Evolutionary conservation across 2,797 vertebrate genomes (phyloP), one percentile per base, ranked within the genome.

Genomic region (Chiroxiphia lanceolata): DNA sequence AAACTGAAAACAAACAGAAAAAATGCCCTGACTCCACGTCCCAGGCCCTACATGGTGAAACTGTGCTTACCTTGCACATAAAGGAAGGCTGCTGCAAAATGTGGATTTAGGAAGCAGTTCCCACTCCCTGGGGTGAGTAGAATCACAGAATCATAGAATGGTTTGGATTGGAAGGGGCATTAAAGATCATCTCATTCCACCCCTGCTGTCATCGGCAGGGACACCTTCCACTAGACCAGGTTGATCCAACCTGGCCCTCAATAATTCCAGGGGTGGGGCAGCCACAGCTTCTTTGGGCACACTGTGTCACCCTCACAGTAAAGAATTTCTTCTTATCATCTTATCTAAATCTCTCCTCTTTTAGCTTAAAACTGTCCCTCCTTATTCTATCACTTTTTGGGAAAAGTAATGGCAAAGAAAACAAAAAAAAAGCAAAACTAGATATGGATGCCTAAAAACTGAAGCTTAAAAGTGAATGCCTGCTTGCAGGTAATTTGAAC

Each of bases 341-440:
- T 27, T 27, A 27, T 20, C 13, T 27, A 15, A 36, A 33, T 72
- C 2, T 20, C 15, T 38, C 4, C 7, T 51, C 10, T 36, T 72
- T 23, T 42, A 36, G 11, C 72, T 60, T 54, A 15, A 12, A 90
- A 31, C 1, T 0, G 0, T 34, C 53, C 5, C 2, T 4, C 5
- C 6, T 53, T 60, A 13, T 33, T 65, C 33, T 53, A 36, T 67
- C 38, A 26, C 9, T 53, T 7, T 40, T 11, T 36, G 18, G 15
- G 19, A 67, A 72, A 53, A 53, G 19, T 6, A 51, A 34, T 0
- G 0, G 15, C 6, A 68, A 36, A 74, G 17, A 81, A 70, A 93
- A 51, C 2, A 50, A 42, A 53, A 12, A 31, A 53, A 14, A 57
- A 91, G 5, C 3, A 18, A 59, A 89, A 33, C 8, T 2, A 51